Conservation (phyloP, 2,797 vertebrate genomes). For the Mycteria americana region DNA sequence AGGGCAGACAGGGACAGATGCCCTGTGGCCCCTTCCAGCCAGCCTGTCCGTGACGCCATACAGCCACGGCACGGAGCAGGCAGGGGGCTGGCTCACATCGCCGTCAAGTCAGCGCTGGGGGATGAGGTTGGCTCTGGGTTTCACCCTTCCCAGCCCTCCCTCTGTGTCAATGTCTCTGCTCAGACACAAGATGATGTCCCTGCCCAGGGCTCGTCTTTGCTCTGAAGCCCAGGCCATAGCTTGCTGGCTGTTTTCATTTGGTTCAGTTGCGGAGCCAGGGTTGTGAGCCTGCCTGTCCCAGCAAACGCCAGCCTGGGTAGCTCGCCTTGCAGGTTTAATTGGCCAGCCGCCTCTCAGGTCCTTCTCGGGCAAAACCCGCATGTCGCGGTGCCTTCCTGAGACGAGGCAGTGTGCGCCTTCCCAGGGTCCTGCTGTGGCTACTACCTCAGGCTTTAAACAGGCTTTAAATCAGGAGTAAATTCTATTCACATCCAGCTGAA, state of each 20-base stretch:
- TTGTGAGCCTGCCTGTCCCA: background rate
- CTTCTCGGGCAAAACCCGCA: background rate
- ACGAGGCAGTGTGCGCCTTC: background rate
- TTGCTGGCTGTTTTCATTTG: background rate
- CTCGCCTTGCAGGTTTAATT: background rate
- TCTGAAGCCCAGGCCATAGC: background rate
- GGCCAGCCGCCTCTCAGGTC: background rate
- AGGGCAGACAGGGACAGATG: background rate
- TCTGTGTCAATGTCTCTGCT: background rate
- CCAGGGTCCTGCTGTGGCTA: background rate
- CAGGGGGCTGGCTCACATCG: background rate
- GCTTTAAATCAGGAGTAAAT: background rate
- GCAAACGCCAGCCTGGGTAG: background rate
- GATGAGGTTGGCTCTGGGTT: background rate
- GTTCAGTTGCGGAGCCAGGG: background rate
- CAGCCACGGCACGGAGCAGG: background rate
- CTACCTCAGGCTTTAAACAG: background rate
- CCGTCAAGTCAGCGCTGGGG: background rate
- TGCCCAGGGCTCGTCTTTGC: background rate
- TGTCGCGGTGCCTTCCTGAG: accelerated
- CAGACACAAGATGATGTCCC: background rate
- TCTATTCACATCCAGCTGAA: background rate
- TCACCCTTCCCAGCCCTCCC: background rate
- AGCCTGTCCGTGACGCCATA: background rate
- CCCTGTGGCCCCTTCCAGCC: background rate